Evolutionary conservation across 2,888 invertebrate genomes (phyloP).

Genomic region (Cephus spinipes): DNA sequence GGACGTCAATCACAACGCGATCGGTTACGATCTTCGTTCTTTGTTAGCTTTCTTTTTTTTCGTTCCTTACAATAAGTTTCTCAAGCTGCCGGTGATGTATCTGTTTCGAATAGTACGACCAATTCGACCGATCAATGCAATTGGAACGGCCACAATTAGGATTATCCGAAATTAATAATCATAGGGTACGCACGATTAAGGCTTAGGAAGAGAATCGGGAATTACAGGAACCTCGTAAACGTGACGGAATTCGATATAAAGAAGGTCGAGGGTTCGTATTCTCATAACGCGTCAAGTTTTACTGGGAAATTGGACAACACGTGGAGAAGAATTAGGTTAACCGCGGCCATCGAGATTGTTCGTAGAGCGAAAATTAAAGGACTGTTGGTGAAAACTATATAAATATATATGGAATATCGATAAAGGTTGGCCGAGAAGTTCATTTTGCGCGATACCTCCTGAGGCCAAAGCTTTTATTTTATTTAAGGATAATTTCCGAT

Average conservation of each 20-base stretch:
- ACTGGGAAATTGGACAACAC: not conserved
- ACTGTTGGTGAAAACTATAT: not conserved
- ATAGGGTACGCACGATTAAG: not conserved
- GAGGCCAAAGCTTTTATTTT: not conserved
- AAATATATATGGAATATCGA: not conserved
- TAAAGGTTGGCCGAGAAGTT: not conserved
- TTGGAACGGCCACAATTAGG: not conserved
- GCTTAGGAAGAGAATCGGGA: not conserved
- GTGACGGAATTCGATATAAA: not conserved
- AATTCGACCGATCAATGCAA: not conserved
- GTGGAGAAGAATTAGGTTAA: not conserved
- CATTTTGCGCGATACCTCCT: not conserved
- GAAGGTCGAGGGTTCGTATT: not conserved
- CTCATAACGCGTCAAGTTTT: not conserved
- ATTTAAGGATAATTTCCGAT: not conserved
- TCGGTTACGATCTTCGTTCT: too few relatives aligned
- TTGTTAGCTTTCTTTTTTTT: not conserved
- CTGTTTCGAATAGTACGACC: not conserved
- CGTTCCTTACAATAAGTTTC: not conserved
- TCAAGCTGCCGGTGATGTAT: not conserved
- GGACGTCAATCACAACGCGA: too few relatives aligned
- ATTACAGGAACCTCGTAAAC: not conserved
- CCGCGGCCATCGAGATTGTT: not conserved
- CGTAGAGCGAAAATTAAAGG: not conserved
- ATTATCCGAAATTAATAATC: not conserved